These are phyloP conservation scores for Doryteuthis pealeii DNA, from an alignment of 1,140 invertebrate species.

Conservation along the genomic window DNA sequence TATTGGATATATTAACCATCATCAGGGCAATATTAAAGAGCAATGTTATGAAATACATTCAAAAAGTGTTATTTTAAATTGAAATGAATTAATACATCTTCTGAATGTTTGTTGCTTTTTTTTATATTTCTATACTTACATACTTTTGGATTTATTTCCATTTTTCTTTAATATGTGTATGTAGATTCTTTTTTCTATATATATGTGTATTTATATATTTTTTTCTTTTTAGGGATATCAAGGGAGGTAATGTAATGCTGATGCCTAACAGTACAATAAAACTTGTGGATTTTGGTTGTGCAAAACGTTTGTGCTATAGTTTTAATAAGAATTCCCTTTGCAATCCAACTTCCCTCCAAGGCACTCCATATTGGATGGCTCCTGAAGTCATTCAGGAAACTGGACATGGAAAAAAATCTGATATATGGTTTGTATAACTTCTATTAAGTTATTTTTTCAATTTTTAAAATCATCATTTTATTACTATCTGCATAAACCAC, in stretches of 20 bases:
- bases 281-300: constrained; percentile 93
- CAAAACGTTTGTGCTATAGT: constrained; percentile 56
- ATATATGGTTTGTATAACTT: constrained; percentile 50
- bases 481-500: no score
- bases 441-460: neutral
- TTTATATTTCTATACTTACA: no score
- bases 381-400: constrained; percentile 83
- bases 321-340: constrained; percentile 52
- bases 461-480: neutral
- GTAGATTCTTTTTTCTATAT: no score
- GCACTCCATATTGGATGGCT: constrained; percentile 91
- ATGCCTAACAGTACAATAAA: constrained; percentile 91
- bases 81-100: no score
- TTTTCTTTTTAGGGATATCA: constrained; percentile 77
- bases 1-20: no score
- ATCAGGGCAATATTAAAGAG: no score
- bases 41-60: no score
- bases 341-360: constrained; percentile 57
- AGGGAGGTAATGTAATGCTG: constrained; percentile 94
- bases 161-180: no score
- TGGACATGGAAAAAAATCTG: constrained; percentile 58
- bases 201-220: neutral
- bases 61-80: no score
- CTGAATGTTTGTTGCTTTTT: no score
- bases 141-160: no score